phyloP scores from a whole-genome alignment of 92 coral and sea anemone genomes.

The Epizoanthus fatuus region DNA sequence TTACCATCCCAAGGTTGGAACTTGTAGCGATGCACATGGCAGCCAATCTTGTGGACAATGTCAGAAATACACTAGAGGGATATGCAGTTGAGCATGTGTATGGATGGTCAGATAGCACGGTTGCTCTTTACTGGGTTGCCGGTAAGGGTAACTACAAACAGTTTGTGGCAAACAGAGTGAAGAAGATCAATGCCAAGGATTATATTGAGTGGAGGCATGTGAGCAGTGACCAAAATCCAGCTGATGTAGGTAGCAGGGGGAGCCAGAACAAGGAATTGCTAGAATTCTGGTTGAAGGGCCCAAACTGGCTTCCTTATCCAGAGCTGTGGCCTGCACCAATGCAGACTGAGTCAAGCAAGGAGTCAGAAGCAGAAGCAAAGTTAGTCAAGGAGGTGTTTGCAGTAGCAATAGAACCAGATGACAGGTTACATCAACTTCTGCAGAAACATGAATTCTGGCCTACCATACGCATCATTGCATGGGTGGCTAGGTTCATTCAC shows the following conservation, averaged over 20 bases:
- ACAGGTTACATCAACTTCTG: slow-evolving; percentile 31
- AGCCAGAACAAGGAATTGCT: slow-evolving; percentile 18
- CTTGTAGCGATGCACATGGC: slow-evolving; percentile 67
- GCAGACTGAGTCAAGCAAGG: slow-evolving; percentile 42
- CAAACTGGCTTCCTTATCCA: slow-evolving; percentile 51
- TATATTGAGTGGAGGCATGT: slow-evolving; percentile 52
- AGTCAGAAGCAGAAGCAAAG: slow-evolving; percentile 62
- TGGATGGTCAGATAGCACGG: slow-evolving; percentile 71
- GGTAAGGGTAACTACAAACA: slow-evolving; percentile 61
- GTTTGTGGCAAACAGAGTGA: slow-evolving; percentile 66
- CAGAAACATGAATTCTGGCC: slow-evolving; percentile 53
- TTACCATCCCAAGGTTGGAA: slow-evolving; percentile 53
- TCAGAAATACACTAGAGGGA: slow-evolving; percentile 30
- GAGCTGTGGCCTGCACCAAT: slow-evolving; percentile 51
- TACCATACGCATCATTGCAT: slow-evolving; percentile 58
- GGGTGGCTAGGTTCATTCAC: slow-evolving; percentile 41
- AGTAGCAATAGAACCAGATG: slow-evolving; percentile 44
- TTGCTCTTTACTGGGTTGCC: slow-evolving; percentile 67
- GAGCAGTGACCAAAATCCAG: slow-evolving; percentile 58
- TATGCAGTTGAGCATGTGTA: slow-evolving; percentile 23
- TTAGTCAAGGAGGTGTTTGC: slow-evolving; percentile 43
- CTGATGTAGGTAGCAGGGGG: slow-evolving; percentile 55
- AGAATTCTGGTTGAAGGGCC: slow-evolving; percentile 50
- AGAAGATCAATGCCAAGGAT: slow-evolving; percentile 46
- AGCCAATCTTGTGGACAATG: slow-evolving; percentile 56